These are phyloP conservation scores for Thymelicus sylvestris DNA, from an alignment of 2,888 invertebrate species.

Conservation along the genomic window DNA sequence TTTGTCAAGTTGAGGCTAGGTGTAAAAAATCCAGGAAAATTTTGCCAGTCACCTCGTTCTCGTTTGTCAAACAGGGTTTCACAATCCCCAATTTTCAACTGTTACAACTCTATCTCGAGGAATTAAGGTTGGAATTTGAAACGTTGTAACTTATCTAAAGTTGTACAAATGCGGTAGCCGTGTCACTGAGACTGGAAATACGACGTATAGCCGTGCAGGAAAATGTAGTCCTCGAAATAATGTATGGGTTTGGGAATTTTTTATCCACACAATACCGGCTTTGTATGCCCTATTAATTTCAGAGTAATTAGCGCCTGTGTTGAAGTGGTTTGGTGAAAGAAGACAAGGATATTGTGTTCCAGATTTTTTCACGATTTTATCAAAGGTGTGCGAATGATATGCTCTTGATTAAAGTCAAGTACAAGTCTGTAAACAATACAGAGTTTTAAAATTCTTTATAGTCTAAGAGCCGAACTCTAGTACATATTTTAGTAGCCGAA, in stretches of 20 bases:
- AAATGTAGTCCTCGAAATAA: slow-evolving; percentile 64
- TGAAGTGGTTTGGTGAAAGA: neutral
- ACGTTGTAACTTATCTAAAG: slow-evolving; percentile 36
- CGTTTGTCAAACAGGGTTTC: slow-evolving; percentile 73
- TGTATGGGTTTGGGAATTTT: slow-evolving; percentile 43
- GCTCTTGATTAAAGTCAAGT: no score
- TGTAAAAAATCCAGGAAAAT: slow-evolving; percentile 72
- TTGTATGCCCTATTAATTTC: slow-evolving; percentile 26
- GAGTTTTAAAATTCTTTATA: no score
- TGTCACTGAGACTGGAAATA: slow-evolving; percentile 66
- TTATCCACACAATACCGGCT: slow-evolving; percentile 29
- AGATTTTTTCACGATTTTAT: no score
- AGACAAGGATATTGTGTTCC: no score
- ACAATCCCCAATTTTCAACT: slow-evolving; percentile 46
- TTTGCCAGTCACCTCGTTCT: slow-evolving; percentile 74
- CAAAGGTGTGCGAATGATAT: no score
- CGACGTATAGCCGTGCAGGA: slow-evolving; percentile 62
- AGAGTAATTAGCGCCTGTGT: slow-evolving; percentile 25
- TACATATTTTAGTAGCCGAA: no score
- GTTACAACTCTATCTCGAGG: slow-evolving; percentile 40
- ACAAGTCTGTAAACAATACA: no score
- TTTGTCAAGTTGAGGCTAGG: slow-evolving; percentile 67
- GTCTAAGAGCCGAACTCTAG: no score
- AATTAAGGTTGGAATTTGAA: slow-evolving; percentile 46
- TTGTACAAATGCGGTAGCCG: slow-evolving; percentile 50